A percentile compares a stretch with the other conserved stretches of the same genome.
phyloP scores from a whole-genome alignment of 2,797 vertebrate genomes.

The Synanceia verrucosa region DNA sequence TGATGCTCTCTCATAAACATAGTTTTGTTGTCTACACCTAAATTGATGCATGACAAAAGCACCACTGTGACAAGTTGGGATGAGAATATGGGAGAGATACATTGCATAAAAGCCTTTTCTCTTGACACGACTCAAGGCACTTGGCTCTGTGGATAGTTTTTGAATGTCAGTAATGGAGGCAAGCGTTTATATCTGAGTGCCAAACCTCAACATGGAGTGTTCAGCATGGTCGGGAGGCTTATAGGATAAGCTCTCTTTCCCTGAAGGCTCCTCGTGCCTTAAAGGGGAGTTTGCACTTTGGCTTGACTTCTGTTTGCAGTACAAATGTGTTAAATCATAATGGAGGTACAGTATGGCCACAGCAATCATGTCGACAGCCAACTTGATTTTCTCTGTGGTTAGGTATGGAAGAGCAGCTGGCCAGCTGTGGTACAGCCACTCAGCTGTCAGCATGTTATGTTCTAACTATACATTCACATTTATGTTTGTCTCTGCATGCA shows the following conservation, averaged over 20 bases:
- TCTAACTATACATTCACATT: slow-evolving; percentile 18
- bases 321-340: slow-evolving; percentile 14
- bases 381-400: slow-evolving; percentile 33
- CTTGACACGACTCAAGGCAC: slow-evolving; percentile 9
- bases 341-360: not conserved
- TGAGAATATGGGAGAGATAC: too few species aligned
- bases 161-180: slow-evolving; percentile 14
- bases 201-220: slow-evolving; percentile 32
- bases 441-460: slow-evolving; percentile 21
- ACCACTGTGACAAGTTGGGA: too few species aligned
- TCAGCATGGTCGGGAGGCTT: slow-evolving; percentile 13
- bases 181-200: slow-evolving; percentile 20
- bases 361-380: slow-evolving; percentile 44
- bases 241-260: slow-evolving; percentile 41
- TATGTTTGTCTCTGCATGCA: not conserved
- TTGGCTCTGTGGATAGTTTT: not conserved
- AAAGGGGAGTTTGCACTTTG: slow-evolving; percentile 21
- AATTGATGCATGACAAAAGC: too few species aligned
- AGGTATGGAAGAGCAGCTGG: slow-evolving; percentile 10
- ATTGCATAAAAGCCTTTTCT: not conserved
- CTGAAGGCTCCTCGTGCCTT: slow-evolving; percentile 29
- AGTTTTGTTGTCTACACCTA: too few species aligned
- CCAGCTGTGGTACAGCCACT: slow-evolving; percentile 45
- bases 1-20: too few species aligned
- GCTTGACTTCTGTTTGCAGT: not conserved